Evolutionary conservation across 1,140 invertebrate species (phyloP).

Genomic region (Calycopis cecrops): DNA sequence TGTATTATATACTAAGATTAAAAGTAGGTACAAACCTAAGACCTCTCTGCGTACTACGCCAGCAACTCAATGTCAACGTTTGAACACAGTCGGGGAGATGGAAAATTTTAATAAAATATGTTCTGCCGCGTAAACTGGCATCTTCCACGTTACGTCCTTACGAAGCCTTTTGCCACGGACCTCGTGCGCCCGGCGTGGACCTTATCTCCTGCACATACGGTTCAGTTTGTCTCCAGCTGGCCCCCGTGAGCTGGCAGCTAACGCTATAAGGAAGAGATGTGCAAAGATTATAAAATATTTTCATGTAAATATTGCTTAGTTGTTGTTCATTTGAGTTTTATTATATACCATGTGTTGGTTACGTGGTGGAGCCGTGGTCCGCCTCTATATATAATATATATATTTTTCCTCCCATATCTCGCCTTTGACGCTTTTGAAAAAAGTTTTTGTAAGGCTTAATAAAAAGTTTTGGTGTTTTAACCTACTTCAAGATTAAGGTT

Average conservation of each 20-base stretch:
- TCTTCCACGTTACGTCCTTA: slow-evolving; percentile 44
- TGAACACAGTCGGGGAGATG: slow-evolving; percentile 44
- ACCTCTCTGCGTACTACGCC: slow-evolving; percentile 18
- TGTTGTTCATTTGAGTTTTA: slow-evolving; percentile 19
- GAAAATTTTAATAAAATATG: slow-evolving; percentile 65
- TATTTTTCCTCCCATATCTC: no score
- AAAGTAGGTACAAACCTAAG: slow-evolving; percentile 11
- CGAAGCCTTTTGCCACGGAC: slow-evolving; percentile 37
- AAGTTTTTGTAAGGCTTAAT: no score
- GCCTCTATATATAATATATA: no score
- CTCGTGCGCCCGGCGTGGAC: not conserved
- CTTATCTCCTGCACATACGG: slow-evolving; percentile 21
- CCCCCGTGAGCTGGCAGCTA: not conserved
- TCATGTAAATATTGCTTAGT: slow-evolving; percentile 42
- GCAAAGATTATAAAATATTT: slow-evolving; percentile 39
- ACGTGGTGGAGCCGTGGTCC: no score
- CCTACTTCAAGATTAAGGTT: no score
- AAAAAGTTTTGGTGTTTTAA: no score
- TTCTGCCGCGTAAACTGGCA: slow-evolving; percentile 50
- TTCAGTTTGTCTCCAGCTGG: slow-evolving; percentile 15
- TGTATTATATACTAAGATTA: not conserved
- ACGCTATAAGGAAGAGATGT: slow-evolving; percentile 47
- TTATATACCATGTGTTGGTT: no score
- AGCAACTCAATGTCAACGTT: slow-evolving; percentile 38
- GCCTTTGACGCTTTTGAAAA: no score